phyloP scores from a whole-genome alignment of 2,888 invertebrate genomes.

The Tuta absoluta region DNA sequence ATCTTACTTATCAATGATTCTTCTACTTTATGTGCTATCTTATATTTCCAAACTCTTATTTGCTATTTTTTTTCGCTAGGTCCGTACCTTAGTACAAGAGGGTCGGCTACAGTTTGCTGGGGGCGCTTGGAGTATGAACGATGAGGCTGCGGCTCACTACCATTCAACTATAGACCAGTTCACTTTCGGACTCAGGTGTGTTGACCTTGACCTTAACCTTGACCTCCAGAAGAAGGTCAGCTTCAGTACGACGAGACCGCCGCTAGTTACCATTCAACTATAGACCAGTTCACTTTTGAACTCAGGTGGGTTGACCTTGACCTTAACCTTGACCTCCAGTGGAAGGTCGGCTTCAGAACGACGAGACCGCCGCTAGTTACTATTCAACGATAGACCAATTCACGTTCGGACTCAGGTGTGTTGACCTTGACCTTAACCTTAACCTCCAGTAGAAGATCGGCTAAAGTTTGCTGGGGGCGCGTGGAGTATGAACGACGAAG shows the following conservation, averaged over 20 bases:
- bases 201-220: too few relatives aligned
- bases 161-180: conserved; percentile 87
- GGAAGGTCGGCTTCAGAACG: conserved; percentile 88
- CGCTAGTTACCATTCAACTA: conserved; percentile 85
- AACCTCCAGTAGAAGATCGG: conserved; percentile 88
- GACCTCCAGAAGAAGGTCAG: too few relatives aligned
- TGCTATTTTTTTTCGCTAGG: conserved; percentile 60
- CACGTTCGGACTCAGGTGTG: too few relatives aligned
- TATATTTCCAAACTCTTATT: too few relatives aligned
- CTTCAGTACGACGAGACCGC: conserved; percentile 88
- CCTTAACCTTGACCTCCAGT: too few relatives aligned
- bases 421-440: too few relatives aligned
- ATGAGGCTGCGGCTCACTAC: conserved; percentile 87
- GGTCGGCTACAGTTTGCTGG: conserved; percentile 90
- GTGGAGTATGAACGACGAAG: conserved; percentile 93
- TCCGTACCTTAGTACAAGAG: conserved; percentile 84
- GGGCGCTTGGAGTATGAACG: conserved; percentile 93
- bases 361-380: too few relatives aligned
- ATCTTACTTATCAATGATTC: too few relatives aligned
- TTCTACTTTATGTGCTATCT: too few relatives aligned
- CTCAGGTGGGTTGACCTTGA: too few relatives aligned
- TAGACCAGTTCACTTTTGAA: conserved; percentile 89
- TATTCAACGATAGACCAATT: too few relatives aligned
- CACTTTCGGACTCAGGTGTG: conserved; percentile 79
- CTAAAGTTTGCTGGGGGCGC: conserved; percentile 90